These are phyloP conservation scores for Sarcoramphus papa DNA, from an alignment of 2,797 vertebrate genomes.

Conservation along the genomic window DNA sequence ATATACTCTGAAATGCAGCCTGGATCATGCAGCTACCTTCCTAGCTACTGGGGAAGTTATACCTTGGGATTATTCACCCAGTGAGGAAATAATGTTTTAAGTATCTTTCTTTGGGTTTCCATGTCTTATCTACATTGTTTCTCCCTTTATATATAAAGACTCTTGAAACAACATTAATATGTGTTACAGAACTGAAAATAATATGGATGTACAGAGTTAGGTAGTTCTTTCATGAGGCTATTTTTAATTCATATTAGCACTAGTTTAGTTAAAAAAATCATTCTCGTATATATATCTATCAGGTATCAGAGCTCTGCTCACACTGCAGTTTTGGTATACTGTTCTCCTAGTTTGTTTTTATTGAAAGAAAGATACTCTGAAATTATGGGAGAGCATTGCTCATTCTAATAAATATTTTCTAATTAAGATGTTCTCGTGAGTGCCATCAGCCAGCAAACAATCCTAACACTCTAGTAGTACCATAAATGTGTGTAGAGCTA, in stretches of 20 bases:
- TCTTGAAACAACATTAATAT: not conserved
- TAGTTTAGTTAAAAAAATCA: not conserved
- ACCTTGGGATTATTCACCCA: not conserved
- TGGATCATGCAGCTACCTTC: not conserved
- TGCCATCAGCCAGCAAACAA: not conserved
- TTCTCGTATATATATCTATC: not conserved
- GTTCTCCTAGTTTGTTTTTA: not conserved
- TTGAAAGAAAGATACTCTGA: not conserved
- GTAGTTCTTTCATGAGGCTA: not conserved
- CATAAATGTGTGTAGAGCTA: not conserved
- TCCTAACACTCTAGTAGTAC: not conserved
- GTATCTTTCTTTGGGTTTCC: not conserved
- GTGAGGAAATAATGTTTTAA: not conserved
- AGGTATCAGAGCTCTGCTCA: not conserved
- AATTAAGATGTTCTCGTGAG: not conserved
- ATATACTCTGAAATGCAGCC: not conserved
- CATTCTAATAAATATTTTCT: not conserved
- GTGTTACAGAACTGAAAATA: not conserved
- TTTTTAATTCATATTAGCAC: not conserved
- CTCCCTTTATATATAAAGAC: not conserved
- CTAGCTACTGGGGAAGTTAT: not conserved
- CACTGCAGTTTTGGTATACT: not conserved
- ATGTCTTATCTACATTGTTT: not conserved
- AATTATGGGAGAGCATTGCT: not conserved
- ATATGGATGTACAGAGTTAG: not conserved